phyloP scores from a whole-genome alignment of 2,113 vertebrate species.

The Cynocephalus volans region DNA sequence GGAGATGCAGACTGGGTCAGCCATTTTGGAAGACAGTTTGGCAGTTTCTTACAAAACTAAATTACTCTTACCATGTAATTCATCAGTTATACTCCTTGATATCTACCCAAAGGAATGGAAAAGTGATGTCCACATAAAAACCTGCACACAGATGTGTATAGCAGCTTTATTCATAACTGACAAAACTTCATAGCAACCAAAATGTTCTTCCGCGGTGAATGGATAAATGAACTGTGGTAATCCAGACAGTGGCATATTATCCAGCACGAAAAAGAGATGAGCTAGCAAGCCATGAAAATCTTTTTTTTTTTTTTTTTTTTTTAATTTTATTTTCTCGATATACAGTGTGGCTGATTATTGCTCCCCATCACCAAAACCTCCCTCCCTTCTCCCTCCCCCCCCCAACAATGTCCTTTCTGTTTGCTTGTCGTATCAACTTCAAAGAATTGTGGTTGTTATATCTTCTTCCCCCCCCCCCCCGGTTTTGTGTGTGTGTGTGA shows the following conservation, averaged over 20 bases:
- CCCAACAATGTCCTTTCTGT: no score
- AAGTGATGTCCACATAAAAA: background rate
- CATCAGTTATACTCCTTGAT: background rate
- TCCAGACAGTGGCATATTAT: background rate
- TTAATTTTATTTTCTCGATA: no score
- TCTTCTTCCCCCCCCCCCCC: no score
- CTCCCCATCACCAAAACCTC: no score
- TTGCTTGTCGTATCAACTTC: no score
- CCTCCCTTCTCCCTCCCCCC: no score
- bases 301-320: no score
- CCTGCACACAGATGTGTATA: background rate
- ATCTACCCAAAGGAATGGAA: background rate
- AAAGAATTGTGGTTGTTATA: no score
- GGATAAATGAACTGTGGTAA: background rate
- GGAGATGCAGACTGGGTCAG: background rate
- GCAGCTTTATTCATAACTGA: background rate
- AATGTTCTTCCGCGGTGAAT: background rate
- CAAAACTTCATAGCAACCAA: background rate
- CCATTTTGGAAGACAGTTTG: background rate
- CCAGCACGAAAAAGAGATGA: background rate
- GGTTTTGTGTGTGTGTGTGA: no score
- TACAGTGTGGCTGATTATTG: no score
- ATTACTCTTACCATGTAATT: background rate
- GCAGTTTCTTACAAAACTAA: background rate
- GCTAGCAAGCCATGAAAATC: background rate